Evolutionary conservation across 2,113 vertebrate species (phyloP).

Genomic region (Piaya cayana): DNA sequence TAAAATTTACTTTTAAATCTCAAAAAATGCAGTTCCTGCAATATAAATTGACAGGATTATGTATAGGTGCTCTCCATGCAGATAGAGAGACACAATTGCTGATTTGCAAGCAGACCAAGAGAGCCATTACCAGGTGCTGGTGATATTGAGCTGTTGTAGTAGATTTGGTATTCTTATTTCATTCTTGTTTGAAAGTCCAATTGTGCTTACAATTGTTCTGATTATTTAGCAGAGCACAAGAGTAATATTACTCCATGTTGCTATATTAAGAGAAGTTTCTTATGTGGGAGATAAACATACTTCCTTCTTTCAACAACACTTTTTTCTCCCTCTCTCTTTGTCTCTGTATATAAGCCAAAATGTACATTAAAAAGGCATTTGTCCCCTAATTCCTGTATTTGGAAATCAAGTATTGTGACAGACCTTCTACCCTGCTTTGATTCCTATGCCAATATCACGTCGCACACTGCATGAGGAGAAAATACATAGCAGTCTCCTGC

Average conservation of each 20-base stretch:
- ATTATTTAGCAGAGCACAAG: constrained; percentile 1
- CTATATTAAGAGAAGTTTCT: not conserved
- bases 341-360: not conserved
- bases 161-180: not conserved
- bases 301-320: not conserved
- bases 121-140: accelerated
- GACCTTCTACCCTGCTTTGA: not conserved
- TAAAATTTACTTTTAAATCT: not conserved
- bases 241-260: not conserved
- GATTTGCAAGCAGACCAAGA: not conserved
- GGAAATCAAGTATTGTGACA: not conserved
- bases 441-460: not conserved
- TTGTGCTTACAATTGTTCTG: constrained; percentile 28
- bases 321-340: not conserved
- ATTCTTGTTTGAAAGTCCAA: constrained; percentile 8
- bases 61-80: not conserved
- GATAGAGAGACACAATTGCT: not conserved
- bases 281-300: not conserved
- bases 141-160: constrained; percentile 16
- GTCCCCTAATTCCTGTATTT: not conserved
- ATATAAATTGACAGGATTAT: not conserved
- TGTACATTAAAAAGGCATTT: not conserved
- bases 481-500: not conserved
- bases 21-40: not conserved
- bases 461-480: not conserved